Evolutionary conservation across 2,797 vertebrate species (phyloP), one percentile per base, ranked within the genome.

Genomic region (Petrocephalus schoutedeni): DNA sequence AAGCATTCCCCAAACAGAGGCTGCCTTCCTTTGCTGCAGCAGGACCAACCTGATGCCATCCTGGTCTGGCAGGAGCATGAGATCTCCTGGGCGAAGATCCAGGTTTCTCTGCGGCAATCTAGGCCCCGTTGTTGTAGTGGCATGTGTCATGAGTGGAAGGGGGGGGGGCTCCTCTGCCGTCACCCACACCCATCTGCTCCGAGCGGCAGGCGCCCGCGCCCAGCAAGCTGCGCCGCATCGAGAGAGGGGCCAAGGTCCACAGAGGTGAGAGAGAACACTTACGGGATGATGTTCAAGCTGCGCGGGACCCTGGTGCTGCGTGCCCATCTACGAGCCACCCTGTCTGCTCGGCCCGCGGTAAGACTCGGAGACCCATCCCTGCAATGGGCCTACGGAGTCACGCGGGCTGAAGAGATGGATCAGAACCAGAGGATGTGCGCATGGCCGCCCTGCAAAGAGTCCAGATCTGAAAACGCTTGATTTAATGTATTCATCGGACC

Each of bases 401-500:
- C 21, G 54, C 10, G n/a, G 51, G n/a, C 21, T 51, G 51, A 83
- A 51, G 45, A 19, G 28, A 36, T 58, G 28, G 16, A 58, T 83
- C 54, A 9, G 5, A 58, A 86, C 3, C 16, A 59, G 5, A 59
- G 23, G 54, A 85, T 36, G 6, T 7, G 53, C 54, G 7, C 23
- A 36, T 1, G 54, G 5, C 28, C 3, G 23, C 23, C 28, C 32
- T 21, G 28, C 14, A n/a, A 57, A 36, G 8, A n/a, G 28, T 58
- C 9, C 9, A 12, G 53, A 32, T 10, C 12, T 56, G 88, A 88
- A 89, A 92, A 90, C 19, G 19, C 90, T 51, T 89, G 71, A 89
- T 89, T 85, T 90, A 58, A 89, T 85, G 45, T 85, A 89, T 91
- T 88, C 61, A 89, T 54, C 6, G 59, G n/a, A n/a, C n/a, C 53